Conservation (phyloP, 2,797 vertebrate species). For the Pseudocheirus occidentalis region DNA sequence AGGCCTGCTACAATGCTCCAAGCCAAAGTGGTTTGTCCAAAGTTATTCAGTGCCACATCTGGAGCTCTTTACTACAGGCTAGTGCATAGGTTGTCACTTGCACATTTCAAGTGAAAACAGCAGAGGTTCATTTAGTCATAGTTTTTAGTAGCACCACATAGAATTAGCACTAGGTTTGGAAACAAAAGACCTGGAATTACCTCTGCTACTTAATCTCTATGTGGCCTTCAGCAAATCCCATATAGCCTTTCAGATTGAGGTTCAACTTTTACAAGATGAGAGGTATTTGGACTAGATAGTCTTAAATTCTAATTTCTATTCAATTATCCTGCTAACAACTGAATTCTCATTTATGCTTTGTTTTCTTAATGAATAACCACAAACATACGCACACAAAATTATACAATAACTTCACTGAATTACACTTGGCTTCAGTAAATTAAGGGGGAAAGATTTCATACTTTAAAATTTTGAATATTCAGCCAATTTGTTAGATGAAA, state of each 20-base stretch:
- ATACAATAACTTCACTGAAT: background rate
- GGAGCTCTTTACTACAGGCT: background rate
- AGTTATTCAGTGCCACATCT: background rate
- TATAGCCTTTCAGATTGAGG: background rate
- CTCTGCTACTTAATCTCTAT: background rate
- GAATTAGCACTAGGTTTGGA: background rate
- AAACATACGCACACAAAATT: background rate
- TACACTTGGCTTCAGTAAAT: background rate
- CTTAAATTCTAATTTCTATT: background rate
- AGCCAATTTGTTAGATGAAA: background rate
- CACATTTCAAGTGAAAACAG: background rate
- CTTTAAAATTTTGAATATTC: background rate
- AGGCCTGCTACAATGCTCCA: background rate
- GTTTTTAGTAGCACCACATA: background rate
- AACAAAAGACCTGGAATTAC: background rate
- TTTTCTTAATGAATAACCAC: background rate
- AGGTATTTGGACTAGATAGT: background rate
- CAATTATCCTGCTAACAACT: background rate
- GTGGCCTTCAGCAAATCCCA: background rate
- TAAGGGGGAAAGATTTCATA: background rate
- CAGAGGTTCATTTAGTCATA: background rate
- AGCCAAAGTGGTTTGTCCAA: background rate
- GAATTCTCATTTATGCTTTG: background rate
- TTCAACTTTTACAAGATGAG: background rate
- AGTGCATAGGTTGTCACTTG: background rate